phyloP scores from a whole-genome alignment of 1,140 invertebrate species.

The Tetraneura akinire region DNA sequence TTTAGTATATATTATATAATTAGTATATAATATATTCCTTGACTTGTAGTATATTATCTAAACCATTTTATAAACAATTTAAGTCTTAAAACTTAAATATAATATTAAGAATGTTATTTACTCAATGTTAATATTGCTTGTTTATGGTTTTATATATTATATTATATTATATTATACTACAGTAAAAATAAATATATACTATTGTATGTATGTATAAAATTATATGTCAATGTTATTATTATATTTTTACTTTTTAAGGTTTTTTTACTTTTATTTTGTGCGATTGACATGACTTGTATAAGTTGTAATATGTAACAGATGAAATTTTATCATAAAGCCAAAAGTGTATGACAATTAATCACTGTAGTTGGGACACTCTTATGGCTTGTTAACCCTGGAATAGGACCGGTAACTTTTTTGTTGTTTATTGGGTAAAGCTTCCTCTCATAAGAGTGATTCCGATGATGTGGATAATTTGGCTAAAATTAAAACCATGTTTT shows the following conservation, averaged over 20 bases:
- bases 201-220: background rate
- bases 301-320: too few relatives aligned
- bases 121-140: constrained; percentile 36
- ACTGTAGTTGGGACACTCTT: too few relatives aligned
- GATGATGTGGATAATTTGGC: background rate
- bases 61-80: background rate
- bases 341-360: background rate
- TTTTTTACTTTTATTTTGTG: background rate
- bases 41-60: background rate
- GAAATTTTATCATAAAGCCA: background rate
- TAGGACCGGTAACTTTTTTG: too few relatives aligned
- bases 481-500: background rate
- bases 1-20: constrained; percentile 27
- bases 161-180: constrained; percentile 9
- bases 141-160: constrained; percentile 32
- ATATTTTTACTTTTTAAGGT: too few relatives aligned
- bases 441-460: too few relatives aligned
- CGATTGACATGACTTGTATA: background rate
- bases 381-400: too few relatives aligned
- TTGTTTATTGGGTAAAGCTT: too few relatives aligned
- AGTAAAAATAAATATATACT: constrained; percentile 23
- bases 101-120: constrained; percentile 34
- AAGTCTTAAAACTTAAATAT: background rate
- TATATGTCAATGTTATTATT: too few relatives aligned
- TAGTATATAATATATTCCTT: background rate